Base-by-base conservation (phyloP, 2,797 vertebrate species). In the Choloepus didactylus region DNA sequence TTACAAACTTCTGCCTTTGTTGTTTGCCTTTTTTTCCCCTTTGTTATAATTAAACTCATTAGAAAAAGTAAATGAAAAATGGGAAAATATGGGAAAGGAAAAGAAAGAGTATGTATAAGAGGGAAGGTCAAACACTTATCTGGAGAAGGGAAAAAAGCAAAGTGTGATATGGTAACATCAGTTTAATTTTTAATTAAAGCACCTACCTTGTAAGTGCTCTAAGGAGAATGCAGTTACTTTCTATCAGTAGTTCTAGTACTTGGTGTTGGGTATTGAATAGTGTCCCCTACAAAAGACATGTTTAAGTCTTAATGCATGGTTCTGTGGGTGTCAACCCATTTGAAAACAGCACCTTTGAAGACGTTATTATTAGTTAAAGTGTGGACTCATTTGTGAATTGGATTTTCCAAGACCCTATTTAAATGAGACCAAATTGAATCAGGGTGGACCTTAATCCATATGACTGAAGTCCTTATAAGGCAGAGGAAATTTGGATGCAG, bases 121-220 rank as follows among this genome's bases (percentile, higher is more conserved):
- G 11, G 9, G 19, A 93, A 62, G 23, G 23, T 46, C 49, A 70
- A 14, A 5, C 12, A 46, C 76, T 90, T 94, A 75, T 44, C 69
- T 80, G n/a, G 87, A 44, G 81, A 66, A 88, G 9, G 70, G 83
- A 93, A 96, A 73, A 21, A 93, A 41, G 23, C 46, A 87, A 92
- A 29, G 4, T 85, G 12, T 49, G 60, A 72, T 14, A 35, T 59
- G 66, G 15, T 21, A 75, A 54, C 18, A 56, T 64, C 77, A 86
- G 35, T 87, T 87, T 80, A 81, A 81, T 25, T 94, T 91, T 91
- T 85, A 87, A 87, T 86, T 60, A 75, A 76, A 73, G 91, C 10
- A 35, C 35, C 35, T 35, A 21, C 35, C 6, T 31, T 80, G 1
- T 59, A 77, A 60, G 19, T 87, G 6, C 64, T 90, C 41, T 27